Evolutionary conservation across 1,140 invertebrate genomes (phyloP), one percentile per base, ranked within the genome.

Genomic region (Colletes latitarsis): DNA sequence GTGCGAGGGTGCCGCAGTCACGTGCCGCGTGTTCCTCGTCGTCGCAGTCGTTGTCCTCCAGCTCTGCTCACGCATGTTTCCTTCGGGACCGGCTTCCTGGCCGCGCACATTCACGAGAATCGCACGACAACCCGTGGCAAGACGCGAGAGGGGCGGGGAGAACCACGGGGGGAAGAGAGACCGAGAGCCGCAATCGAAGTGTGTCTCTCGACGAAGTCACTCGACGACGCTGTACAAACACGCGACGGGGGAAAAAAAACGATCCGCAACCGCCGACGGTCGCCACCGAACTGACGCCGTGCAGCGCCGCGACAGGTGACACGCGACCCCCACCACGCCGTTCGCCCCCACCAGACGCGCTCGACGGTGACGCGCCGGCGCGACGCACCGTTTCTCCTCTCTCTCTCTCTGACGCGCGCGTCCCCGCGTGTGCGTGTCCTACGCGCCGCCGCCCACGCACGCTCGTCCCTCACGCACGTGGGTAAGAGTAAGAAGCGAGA

Each of bases 1-100:
- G 71, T 81, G 79, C 89, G 77, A 82, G 84, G 77, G 30, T 81
- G 77, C 73, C 82, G 83, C 72, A 80, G 84, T 83, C 85, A 87
- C 85, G 84, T 86, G 85, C 77, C 49, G 73, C 71, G 70, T 62
- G 74, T 80, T 62, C 83, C 83, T 78, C 83, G 79, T 85, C 76
- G 81, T 83, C 60, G 74, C 76, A 82, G 71, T 55, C 81, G 81
- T 80, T 79, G 81, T 82, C 84, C 80, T 82, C 85, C 83, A 70
- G 70, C 74, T 75, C 72, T 84, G 60, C 46, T 69, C 84, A 73
- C 72, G 81, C 85, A 86, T 86, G 77, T 86, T 85, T 83, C 60
- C 77, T 53, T 60, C 53, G 41, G 82, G 74, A 78, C 57, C 83
- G 83, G 70, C 79, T 73, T 64, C 73, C 79, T 70, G 58, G 74